These are phyloP conservation scores for Calephelis virginiensis DNA, from an alignment of 1,140 invertebrate genomes.

Conservation along the genomic window DNA sequence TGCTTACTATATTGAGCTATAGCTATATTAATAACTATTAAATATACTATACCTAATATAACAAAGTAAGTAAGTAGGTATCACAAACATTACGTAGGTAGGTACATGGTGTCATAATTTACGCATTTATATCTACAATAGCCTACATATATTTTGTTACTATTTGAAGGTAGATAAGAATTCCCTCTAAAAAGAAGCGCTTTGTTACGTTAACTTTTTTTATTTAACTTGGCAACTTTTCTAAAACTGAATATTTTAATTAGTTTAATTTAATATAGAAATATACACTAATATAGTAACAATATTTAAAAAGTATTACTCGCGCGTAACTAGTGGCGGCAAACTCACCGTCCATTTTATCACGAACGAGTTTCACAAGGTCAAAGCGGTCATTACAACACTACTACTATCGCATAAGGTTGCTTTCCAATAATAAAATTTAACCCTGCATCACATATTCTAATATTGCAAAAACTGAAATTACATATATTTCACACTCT, in stretches of 20 bases:
- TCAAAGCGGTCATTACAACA: constrained; percentile 77
- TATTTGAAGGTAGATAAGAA: too few species aligned
- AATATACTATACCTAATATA: too few species aligned
- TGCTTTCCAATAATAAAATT: constrained; percentile 68
- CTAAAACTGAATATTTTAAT: background rate
- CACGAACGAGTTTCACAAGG: constrained; percentile 75
- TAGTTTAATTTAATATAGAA: background rate
- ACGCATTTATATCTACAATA: too few species aligned
- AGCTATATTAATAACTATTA: too few species aligned
- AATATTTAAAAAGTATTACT: background rate
- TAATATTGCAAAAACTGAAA: background rate
- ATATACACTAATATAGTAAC: background rate
- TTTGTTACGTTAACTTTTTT: too few species aligned
- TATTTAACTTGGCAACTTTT: background rate
- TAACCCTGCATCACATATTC: constrained; percentile 36
- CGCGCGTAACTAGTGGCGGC: constrained; percentile 33
- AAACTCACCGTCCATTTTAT: constrained; percentile 61
- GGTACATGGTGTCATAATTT: too few species aligned
- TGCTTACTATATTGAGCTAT: too few species aligned
- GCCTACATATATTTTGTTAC: too few species aligned
- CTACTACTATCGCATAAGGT: constrained; percentile 53
- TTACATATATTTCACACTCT: background rate
- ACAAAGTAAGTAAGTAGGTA: too few species aligned
- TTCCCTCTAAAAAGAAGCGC: too few species aligned
- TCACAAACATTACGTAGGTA: too few species aligned